phyloP scores from a whole-genome alignment of 53 echinoderm and acorn worm species.

The Holothuria leucospilota region DNA sequence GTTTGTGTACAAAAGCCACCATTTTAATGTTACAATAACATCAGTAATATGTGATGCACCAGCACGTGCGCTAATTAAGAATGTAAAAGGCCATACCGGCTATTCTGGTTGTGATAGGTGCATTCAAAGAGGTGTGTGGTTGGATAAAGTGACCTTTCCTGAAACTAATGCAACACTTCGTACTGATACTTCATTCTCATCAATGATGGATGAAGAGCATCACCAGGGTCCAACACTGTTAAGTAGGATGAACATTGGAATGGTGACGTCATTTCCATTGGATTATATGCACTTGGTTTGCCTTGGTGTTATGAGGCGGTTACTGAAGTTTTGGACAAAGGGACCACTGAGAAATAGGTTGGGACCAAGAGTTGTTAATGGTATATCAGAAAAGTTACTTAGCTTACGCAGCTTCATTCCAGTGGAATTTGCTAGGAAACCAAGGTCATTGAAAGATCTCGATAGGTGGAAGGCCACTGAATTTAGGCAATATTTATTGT shows the following conservation, averaged over 20 bases:
- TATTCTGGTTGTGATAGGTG: constrained; percentile 65
- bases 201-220: neutral
- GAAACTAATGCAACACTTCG: constrained; percentile 6
- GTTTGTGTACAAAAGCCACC: constrained; percentile 3
- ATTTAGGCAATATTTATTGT: constrained; percentile 66
- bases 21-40: constrained; percentile 6
- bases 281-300: constrained; percentile 56
- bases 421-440: constrained; percentile 57
- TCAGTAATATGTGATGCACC: constrained; percentile 67
- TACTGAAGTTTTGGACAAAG: constrained; percentile 37
- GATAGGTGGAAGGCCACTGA: constrained; percentile 79
- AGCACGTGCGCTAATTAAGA: constrained; percentile 53
- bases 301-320: constrained; percentile 47
- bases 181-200: neutral
- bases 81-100: constrained; percentile 54
- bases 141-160: constrained; percentile 21
- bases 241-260: constrained; percentile 6
- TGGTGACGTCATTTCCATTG: constrained; percentile 22
- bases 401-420: neutral
- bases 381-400: neutral
- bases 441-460: constrained; percentile 50
- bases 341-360: constrained; percentile 39
- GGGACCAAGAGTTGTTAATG: constrained; percentile 14
- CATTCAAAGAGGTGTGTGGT: constrained; percentile 25
- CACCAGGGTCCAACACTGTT: neutral